phyloP scores from a whole-genome alignment of 2,797 vertebrate genomes.

The Staurois parvus region DNA sequence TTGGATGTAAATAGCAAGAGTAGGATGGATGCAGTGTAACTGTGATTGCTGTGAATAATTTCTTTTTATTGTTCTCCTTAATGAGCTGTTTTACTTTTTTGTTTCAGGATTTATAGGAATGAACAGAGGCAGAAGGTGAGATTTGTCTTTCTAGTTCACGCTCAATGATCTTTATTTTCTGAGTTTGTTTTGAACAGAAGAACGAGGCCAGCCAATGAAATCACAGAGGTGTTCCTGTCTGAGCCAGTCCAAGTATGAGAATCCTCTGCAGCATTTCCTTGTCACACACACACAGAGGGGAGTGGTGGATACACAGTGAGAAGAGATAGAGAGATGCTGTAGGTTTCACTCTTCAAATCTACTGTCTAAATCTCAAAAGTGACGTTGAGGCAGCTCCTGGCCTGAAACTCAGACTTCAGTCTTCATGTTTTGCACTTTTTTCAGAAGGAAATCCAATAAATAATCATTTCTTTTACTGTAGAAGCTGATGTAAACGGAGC shows the following conservation, averaged over 20 bases:
- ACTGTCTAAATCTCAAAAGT: slow-evolving; percentile 25
- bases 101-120: no score
- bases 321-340: slow-evolving; percentile 62
- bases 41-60: no score
- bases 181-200: slow-evolving; percentile 58
- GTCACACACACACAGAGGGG: slow-evolving; percentile 39
- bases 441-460: slow-evolving; percentile 43
- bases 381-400: slow-evolving; percentile 32
- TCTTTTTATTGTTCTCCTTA: no score
- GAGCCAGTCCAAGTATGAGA: slow-evolving; percentile 62
- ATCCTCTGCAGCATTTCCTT: slow-evolving; percentile 63
- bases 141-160: background rate
- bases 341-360: slow-evolving; percentile 37
- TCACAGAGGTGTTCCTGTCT: slow-evolving; percentile 65
- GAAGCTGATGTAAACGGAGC: slow-evolving; percentile 44
- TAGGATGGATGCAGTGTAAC: no score
- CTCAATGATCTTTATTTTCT: slow-evolving; percentile 55
- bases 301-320: slow-evolving; percentile 50
- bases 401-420: slow-evolving; percentile 13
- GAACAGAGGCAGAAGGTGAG: background rate
- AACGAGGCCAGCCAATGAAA: slow-evolving; percentile 64
- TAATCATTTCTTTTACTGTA: slow-evolving; percentile 46
- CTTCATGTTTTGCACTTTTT: slow-evolving; percentile 7
- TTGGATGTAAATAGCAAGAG: no score
- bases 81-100: no score